A percentile compares a stretch with the other conserved stretches of the same genome.
Conservation (phyloP, 92 coral and sea anemone species). For the Montipora capitata region DNA sequence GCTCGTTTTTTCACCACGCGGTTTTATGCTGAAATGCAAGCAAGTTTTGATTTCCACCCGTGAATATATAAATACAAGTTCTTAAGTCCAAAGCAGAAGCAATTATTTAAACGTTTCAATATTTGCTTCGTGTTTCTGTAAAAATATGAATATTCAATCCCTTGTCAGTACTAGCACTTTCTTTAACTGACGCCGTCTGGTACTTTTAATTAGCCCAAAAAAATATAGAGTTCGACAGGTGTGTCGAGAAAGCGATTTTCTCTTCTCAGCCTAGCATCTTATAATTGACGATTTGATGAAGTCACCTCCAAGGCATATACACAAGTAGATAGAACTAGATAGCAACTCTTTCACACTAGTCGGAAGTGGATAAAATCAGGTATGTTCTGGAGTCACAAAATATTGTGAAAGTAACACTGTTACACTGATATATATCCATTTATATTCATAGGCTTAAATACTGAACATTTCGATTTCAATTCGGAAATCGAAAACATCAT, state of each 20-base stretch:
- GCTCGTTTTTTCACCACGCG: too few species aligned
- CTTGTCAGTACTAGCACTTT: neutral
- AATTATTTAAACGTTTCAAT: too few species aligned
- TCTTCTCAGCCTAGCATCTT: neutral
- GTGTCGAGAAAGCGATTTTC: neutral
- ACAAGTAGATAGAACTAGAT: neutral
- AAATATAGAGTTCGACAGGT: slow-evolving; percentile 1
- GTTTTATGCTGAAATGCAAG: too few species aligned
- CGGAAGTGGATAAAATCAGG: neutral
- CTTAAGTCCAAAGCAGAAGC: neutral
- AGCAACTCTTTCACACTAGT: neutral
- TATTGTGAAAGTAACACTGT: neutral
- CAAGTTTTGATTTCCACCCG: too few species aligned
- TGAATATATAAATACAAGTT: too few species aligned
- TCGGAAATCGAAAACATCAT: neutral
- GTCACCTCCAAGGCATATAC: neutral
- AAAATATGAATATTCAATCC: slow-evolving; percentile 29
- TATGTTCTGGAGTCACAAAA: neutral
- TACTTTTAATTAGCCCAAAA: slow-evolving; percentile 15
- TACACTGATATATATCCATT: neutral
- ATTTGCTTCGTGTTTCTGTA: neutral
- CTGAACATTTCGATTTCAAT: neutral
- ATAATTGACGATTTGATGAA: neutral
- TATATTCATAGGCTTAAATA: neutral
- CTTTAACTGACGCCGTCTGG: neutral